These are phyloP conservation scores for Cynopterus brachyotis DNA, from an alignment of 2,113 vertebrate genomes.

Conservation along the genomic window DNA sequence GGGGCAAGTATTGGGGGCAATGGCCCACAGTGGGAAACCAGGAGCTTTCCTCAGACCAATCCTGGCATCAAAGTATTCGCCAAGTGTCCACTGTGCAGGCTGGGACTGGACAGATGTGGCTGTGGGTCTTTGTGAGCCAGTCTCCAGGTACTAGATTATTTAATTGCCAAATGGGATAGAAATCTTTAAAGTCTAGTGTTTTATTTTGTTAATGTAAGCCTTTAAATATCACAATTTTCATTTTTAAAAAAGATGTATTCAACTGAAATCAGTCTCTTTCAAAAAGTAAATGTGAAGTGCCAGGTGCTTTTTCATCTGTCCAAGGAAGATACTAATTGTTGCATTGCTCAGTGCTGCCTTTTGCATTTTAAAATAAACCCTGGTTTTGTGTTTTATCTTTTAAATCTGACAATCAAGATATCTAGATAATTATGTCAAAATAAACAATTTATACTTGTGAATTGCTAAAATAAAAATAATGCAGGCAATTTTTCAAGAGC, in stretches of 20 bases:
- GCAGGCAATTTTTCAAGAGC: background rate
- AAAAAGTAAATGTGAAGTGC: background rate
- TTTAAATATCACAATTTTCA: background rate
- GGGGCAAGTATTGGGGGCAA: fast-evolving
- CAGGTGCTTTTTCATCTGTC: background rate
- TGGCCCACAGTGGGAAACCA: background rate
- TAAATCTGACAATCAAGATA: background rate
- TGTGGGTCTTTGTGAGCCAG: too few species aligned
- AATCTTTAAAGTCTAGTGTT: background rate
- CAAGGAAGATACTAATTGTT: background rate
- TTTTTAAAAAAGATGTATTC: background rate
- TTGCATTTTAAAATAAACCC: background rate
- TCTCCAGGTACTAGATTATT: background rate
- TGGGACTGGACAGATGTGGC: background rate
- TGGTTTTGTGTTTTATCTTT: background rate
- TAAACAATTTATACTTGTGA: background rate
- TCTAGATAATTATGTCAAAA: background rate
- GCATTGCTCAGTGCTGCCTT: background rate
- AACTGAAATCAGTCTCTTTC: background rate
- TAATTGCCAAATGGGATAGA: background rate
- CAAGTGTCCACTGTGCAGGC: too few species aligned
- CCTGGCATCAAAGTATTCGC: background rate
- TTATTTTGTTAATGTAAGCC: background rate
- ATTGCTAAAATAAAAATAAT: background rate
- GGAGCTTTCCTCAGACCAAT: too few species aligned